A percentile compares a stretch with the other conserved stretches of the same genome.
These are phyloP conservation scores for Acanthochromis polyacanthus DNA, from an alignment of 2,113 vertebrate genomes.

Conservation along the genomic window DNA sequence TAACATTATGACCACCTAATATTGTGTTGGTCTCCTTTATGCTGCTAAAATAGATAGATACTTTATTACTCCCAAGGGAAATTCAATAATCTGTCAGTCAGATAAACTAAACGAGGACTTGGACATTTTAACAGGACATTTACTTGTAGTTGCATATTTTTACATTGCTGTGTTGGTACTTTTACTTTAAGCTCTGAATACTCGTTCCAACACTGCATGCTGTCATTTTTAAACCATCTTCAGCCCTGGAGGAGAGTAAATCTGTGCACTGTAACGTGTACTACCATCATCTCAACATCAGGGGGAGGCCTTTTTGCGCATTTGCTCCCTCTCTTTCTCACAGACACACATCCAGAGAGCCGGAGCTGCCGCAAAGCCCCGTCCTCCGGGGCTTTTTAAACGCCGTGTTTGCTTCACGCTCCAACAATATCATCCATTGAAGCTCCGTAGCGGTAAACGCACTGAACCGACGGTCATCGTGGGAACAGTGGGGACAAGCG, in stretches of 20 bases:
- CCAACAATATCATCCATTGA: slow-evolving; percentile 47
- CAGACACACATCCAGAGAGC: slow-evolving; percentile 19
- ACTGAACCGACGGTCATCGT: slow-evolving; percentile 29
- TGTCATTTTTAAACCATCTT: too few species aligned
- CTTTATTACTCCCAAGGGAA: too few species aligned
- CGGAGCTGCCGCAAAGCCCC: slow-evolving; percentile 77
- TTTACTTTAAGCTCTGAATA: too few species aligned
- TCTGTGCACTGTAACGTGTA: slow-evolving; percentile 25
- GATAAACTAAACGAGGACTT: too few species aligned
- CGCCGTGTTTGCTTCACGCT: slow-evolving; percentile 67
- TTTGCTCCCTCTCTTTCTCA: slow-evolving; percentile 1
- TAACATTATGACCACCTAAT: too few species aligned
- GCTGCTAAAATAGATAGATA: too few species aligned
- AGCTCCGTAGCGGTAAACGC: slow-evolving; percentile 22
- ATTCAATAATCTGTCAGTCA: too few species aligned
- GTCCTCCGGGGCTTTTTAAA: slow-evolving; percentile 68
- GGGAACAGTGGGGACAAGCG: slow-evolving; percentile 30
- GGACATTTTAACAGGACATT: too few species aligned
- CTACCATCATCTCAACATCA: slow-evolving; percentile 33
- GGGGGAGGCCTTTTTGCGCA: slow-evolving; percentile 66
- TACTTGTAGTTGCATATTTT: too few species aligned
- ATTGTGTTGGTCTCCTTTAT: too few species aligned
- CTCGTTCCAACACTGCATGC: too few species aligned
- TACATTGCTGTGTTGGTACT: too few species aligned
- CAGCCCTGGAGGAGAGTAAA: neutral